Evolutionary conservation across 2,113 vertebrate species (phyloP).

Genomic region (Scophthalmus maximus): DNA sequence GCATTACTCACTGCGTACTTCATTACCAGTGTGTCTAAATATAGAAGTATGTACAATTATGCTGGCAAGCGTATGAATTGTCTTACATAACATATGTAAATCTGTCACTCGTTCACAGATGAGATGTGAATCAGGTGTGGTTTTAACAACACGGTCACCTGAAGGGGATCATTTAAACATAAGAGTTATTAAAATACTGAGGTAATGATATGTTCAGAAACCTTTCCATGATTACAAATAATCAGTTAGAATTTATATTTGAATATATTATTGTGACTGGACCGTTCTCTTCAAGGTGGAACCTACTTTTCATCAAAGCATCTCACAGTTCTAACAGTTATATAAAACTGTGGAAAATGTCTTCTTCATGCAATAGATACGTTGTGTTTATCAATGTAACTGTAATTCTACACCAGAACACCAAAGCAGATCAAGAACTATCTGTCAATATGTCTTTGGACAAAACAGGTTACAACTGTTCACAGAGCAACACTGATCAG

Average conservation of each 20-base stretch:
- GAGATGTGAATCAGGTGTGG: conserved; percentile 52
- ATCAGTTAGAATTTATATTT: neutral
- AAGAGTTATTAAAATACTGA: neutral
- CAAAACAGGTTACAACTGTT: neutral
- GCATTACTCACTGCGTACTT: conserved; percentile 10
- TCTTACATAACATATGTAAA: conserved; percentile 52
- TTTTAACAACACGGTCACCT: conserved; percentile 22
- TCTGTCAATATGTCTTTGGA: neutral
- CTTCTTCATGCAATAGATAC: no score
- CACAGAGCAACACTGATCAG: neutral
- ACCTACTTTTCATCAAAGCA: no score
- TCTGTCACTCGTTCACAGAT: conserved; percentile 34
- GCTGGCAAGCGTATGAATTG: conserved; percentile 46
- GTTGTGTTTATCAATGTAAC: no score
- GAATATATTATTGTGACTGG: no score
- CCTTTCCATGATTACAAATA: neutral
- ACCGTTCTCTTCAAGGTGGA: no score
- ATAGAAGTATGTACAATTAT: conserved; percentile 60
- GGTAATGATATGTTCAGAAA: neutral
- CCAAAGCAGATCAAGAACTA: no score
- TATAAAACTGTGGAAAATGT: no score
- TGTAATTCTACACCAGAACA: no score
- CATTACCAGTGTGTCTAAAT: conserved; percentile 57
- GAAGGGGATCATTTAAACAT: neutral
- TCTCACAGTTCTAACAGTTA: neutral